Base-by-base conservation (phyloP, 2,888 invertebrate genomes). In the Tigriopus californicus region DNA sequence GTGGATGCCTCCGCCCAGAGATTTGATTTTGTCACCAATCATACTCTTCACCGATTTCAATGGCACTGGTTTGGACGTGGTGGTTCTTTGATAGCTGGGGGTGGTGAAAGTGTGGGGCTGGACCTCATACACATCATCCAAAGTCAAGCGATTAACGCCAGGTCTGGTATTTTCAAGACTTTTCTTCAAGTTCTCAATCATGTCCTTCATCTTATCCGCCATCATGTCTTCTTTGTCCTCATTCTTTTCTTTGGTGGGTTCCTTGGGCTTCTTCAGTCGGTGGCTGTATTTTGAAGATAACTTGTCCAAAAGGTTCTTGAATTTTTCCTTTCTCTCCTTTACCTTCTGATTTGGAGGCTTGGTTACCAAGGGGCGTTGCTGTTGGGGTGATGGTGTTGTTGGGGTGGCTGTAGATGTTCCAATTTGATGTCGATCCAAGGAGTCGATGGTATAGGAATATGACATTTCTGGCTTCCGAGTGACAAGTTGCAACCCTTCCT, bases 171-270 rank as follows among this genome's bases (percentile, higher is more conserved):
- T n/a, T 13, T 20, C 44, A 5, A 56, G 24, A n/a, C 33, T 56
- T 10, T 41, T 5, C 12, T 44, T 41, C 12, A 56, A 44, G 24
- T 56, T 56, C 5, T 56, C 56, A 56, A 56, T 56, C 56, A 56
- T 56, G 6, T 22, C 56, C 15, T 56, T 56, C 56, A 56, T 56
- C 12, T 15, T 15, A 11, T 41, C 41, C 15, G 42, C 40, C 24
- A n/a, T 41, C 22, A n/a, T 41, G 10, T 54, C 41, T 1, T 53
- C 53, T 3, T 13, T 15, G 3, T 53, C 41, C 41, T 18, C 12
- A 12, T 46, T 8, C 20, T 44, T 44, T 13, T 42, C 22, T 18
- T 12, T 8, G 6, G 46, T 15, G 24, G 25, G 44, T 1, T 42
- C 44, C 18, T 4, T 18, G n/a, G 6, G 13, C 5, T 46, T 56